A percentile compares a stretch with the other conserved stretches of the same genome.
Conservation (phyloP, 2,113 vertebrate species). For the Pterocles gutturalis region DNA sequence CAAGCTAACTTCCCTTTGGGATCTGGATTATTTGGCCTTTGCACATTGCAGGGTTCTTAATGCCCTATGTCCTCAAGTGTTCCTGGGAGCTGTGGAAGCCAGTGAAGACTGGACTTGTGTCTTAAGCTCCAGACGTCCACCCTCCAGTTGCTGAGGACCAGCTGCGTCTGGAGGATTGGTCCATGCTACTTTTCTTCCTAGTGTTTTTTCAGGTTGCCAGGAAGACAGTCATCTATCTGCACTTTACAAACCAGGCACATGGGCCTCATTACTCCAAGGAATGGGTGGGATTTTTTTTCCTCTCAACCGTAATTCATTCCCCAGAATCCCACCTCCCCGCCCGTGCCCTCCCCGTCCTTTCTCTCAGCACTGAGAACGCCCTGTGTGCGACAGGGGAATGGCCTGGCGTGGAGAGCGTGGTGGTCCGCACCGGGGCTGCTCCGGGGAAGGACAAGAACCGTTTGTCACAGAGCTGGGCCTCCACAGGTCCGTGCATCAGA, state of each 20-base stretch:
- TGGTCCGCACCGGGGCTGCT: neutral
- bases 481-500: fast-evolving
- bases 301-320: neutral
- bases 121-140: neutral
- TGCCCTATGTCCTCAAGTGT: neutral
- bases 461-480: neutral
- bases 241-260: neutral
- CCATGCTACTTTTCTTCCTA: neutral
- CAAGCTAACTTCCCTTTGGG: neutral
- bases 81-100: neutral
- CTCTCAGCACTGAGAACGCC: neutral
- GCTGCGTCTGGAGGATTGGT: neutral
- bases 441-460: neutral
- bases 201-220: neutral
- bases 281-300: neutral
- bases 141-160: neutral
- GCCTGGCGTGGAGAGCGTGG: fast-evolving
- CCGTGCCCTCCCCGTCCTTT: fast-evolving
- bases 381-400: too few relatives aligned
- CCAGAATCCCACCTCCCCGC: neutral
- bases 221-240: neutral
- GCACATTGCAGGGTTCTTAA: neutral
- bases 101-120: neutral
- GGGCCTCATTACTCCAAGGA: neutral
- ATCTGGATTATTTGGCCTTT: neutral